These are phyloP conservation scores for Siderastrea siderea DNA, from an alignment of 92 coral and sea anemone species.

Conservation along the genomic window DNA sequence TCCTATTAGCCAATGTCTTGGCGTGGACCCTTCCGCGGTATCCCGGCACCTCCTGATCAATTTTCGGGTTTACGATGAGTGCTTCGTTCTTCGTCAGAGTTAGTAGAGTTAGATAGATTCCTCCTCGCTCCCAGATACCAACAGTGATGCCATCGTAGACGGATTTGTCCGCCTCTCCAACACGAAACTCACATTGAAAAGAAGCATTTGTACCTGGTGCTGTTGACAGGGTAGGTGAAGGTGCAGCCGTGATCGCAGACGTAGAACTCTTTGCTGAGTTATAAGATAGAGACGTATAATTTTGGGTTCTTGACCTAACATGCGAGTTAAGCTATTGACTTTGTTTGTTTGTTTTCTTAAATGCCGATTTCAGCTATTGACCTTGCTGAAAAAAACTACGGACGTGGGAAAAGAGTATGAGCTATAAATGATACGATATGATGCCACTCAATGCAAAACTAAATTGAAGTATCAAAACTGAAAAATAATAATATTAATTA, in stretches of 20 bases:
- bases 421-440: too few relatives aligned
- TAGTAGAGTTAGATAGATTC: not conserved
- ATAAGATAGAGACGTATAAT: too few relatives aligned
- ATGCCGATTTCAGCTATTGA: too few relatives aligned
- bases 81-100: not conserved
- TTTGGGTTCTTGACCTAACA: too few relatives aligned
- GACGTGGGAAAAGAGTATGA: too few relatives aligned
- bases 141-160: not conserved
- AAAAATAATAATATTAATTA: too few relatives aligned
- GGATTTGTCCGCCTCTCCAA: not conserved
- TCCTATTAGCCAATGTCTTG: not conserved
- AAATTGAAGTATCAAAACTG: too few relatives aligned
- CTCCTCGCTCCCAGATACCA: constrained; percentile 14
- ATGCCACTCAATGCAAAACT: too few relatives aligned
- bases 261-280: too few relatives aligned
- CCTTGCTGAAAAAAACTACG: too few relatives aligned
- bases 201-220: not conserved
- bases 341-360: too few relatives aligned
- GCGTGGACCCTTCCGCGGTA: constrained; percentile 5
- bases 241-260: not conserved
- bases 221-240: not conserved
- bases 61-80: constrained; percentile 11
- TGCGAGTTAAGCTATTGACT: too few relatives aligned
- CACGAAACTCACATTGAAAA: not conserved
- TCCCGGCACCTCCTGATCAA: not conserved